Base-by-base conservation (phyloP, 2,888 invertebrate species). In the Tupiocoris notatus region DNA sequence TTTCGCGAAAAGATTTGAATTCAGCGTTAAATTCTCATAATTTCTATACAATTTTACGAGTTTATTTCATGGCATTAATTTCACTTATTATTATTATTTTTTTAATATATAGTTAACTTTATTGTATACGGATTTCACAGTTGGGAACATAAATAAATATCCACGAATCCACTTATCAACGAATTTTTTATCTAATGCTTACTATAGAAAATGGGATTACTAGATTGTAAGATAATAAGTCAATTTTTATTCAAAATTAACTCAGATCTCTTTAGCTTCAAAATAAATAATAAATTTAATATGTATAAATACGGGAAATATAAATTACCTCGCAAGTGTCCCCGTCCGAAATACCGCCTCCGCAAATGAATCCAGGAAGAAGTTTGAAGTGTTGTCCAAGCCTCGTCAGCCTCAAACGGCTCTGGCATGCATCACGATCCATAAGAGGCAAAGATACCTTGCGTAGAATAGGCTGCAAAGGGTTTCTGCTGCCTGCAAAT, bases 381-480 rank as follows among this genome's bases (percentile, higher is more conserved):
- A 79, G 74, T 23, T 59, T 58, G 70, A 79, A 79, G 12, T 61
- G 61, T 17, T 23, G 39, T 61, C 79, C 77, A n/a, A 79, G 66
- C 24, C 76, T 91, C 91, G 39, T 85, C 85, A 82, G 89, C 87
- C 88, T 86, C 65, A 94, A 84, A 68, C 86, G 83, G 0, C 81
- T 79, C 82, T 91, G 87, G 82, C 95, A 96, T 6, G 83, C 82
- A 0, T 80, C 81, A 80, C 86, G 85, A 0, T 86, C 85, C 0
- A 94, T 90, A 79, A 91, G 88, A 20, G 92, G 89, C 9, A 92
- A 81, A 24, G 90, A 88, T 1, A 93, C 88, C 82, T 90, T 89
- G 84, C 93, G 92, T 81, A 92, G 85, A 75, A 92, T 90, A 0
- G 90, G 90, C 74, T 91, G 90, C 81, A 88, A 91, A 9, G 87